Percentiles rank a stretch among this genome's conserved stretches.
phyloP scores from a whole-genome alignment of 2,797 vertebrate genomes.

The Gambelia wislizenii region DNA sequence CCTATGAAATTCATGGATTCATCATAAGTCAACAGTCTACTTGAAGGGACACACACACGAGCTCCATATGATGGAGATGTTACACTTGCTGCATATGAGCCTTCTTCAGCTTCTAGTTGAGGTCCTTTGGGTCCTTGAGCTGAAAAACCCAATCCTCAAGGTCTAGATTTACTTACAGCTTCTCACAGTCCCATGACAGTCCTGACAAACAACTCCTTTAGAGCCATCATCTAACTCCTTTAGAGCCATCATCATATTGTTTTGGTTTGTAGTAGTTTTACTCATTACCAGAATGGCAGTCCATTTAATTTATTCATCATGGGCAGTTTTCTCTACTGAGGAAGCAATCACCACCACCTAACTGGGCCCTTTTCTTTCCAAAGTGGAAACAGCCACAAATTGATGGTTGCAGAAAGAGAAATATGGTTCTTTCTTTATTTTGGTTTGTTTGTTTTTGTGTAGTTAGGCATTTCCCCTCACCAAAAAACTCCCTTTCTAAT shows the following conservation, averaged over 20 bases:
- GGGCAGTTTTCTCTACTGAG: background rate
- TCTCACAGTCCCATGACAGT: no score
- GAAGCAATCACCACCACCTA: background rate
- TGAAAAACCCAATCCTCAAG: background rate
- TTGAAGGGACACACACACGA: no score
- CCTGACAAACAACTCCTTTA: background rate
- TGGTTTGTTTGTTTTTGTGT: background rate
- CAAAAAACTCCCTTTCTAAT: background rate
- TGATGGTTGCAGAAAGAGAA: background rate
- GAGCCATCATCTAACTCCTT: no score
- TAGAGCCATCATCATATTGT: background rate
- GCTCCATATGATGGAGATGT: no score
- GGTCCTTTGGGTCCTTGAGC: no score
- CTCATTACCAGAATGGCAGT: background rate
- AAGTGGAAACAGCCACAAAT: background rate
- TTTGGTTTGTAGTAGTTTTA: background rate
- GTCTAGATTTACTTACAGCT: constrained; percentile 4
- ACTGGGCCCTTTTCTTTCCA: background rate
- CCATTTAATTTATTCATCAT: background rate
- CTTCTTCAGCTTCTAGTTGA: no score
- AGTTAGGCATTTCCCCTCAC: background rate
- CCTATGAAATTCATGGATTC: no score
- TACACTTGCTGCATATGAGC: no score
- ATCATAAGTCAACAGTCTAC: no score
- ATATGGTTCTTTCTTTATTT: no score